Conservation (phyloP, 2,888 invertebrate genomes). For the Drosophila formosana region DNA sequence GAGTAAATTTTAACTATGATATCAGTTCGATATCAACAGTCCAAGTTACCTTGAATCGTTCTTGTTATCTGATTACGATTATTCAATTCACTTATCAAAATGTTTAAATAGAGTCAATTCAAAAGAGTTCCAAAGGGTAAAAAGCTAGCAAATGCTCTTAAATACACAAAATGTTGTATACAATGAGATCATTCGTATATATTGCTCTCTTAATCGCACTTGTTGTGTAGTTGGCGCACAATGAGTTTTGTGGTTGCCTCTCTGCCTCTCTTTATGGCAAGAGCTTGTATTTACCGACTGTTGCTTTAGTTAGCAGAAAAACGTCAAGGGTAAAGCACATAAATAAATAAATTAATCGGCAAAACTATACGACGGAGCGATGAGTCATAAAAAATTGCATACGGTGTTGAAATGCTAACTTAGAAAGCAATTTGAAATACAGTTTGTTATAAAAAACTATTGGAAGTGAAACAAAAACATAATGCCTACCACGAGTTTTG, state of each 20-base stretch:
- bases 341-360: not conserved
- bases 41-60: no score
- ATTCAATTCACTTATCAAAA: no score
- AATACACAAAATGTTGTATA: no score
- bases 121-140: no score
- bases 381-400: not conserved
- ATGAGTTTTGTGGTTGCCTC: no score
- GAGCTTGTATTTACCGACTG: not conserved
- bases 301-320: not conserved
- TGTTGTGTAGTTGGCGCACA: not conserved
- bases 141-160: no score
- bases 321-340: not conserved
- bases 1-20: slow-evolving; percentile 32
- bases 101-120: no score
- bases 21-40: no score
- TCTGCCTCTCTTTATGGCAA: not conserved
- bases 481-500: not conserved
- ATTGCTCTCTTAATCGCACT: not conserved
- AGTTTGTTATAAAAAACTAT: not conserved
- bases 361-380: not conserved
- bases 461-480: not conserved
- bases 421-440: not conserved
- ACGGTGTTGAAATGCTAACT: not conserved
- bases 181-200: not conserved
- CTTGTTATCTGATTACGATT: no score